Percentiles rank a stretch among this genome's conserved stretches.
These are phyloP conservation scores for Porites lutea DNA, from an alignment of 64 coral and sea anemone genomes.

Conservation along the genomic window DNA sequence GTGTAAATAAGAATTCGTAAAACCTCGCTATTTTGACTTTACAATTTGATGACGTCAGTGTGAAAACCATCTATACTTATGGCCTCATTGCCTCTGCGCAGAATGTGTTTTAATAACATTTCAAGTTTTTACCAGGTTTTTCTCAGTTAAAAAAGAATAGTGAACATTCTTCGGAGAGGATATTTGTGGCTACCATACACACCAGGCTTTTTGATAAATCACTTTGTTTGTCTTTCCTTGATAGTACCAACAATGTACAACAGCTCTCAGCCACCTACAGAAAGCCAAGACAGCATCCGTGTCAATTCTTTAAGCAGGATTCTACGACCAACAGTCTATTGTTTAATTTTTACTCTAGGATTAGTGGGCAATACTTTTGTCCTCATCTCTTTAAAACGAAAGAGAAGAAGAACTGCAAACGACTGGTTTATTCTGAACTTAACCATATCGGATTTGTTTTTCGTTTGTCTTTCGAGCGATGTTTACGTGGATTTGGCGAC, in stretches of 20 bases:
- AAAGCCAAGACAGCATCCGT: not conserved
- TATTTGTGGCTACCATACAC: no score
- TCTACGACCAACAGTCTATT: not conserved
- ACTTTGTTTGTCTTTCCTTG: not conserved
- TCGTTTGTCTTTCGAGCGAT: not conserved
- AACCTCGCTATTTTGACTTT: no score
- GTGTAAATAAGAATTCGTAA: no score
- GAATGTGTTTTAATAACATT: no score
- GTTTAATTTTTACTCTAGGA: not conserved
- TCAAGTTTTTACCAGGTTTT: no score
- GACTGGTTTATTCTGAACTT: slow-evolving; percentile 36
- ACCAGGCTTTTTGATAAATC: no score
- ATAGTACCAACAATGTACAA: not conserved
- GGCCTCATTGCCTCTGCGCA: no score
- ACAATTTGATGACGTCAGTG: no score
- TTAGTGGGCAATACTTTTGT: slow-evolving; percentile 31
- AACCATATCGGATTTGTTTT: not conserved
- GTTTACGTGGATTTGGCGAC: not conserved
- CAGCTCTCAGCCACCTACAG: not conserved
- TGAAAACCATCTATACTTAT: no score
- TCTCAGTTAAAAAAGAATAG: no score
- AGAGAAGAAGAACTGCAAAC: not conserved
- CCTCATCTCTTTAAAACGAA: not conserved
- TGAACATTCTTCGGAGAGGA: no score
- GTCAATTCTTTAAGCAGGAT: not conserved